Evolutionary conservation across 1,140 invertebrate genomes (phyloP).

Genomic region (Atopsyche davidsoni): DNA sequence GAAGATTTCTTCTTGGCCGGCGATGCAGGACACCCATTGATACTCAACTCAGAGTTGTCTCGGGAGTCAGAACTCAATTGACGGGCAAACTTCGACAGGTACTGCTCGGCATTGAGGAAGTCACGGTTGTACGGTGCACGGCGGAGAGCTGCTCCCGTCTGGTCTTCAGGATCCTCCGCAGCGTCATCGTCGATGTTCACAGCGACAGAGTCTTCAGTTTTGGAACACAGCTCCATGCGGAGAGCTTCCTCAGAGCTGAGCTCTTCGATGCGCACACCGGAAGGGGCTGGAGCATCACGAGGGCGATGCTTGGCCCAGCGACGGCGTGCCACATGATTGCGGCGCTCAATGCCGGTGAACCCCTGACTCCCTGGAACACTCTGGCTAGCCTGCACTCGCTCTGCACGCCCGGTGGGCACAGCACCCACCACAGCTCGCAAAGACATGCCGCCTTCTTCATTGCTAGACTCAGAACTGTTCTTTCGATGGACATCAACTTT

Average conservation of each 20-base stretch:
- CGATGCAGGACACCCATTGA: slow-evolving; percentile 39
- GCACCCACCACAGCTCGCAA: neutral
- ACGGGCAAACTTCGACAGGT: slow-evolving; percentile 42
- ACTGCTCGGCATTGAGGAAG: slow-evolving; percentile 44
- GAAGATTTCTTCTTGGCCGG: slow-evolving; percentile 40
- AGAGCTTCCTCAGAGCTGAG: slow-evolving; percentile 39
- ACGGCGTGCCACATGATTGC: neutral
- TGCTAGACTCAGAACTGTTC: slow-evolving; percentile 80
- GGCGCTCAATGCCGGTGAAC: too few relatives aligned
- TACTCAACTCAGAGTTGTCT: slow-evolving; percentile 46
- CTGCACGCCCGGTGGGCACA: slow-evolving; percentile 32
- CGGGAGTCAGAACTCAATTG: slow-evolving; percentile 47
- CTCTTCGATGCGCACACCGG: slow-evolving; percentile 36
- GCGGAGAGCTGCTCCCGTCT: slow-evolving; percentile 18
- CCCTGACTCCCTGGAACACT: slow-evolving; percentile 33
- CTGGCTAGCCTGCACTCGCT: slow-evolving; percentile 35
- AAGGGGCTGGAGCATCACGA: neutral
- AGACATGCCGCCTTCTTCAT: slow-evolving; percentile 23
- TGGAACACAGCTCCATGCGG: slow-evolving; percentile 33
- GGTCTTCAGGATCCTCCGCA: slow-evolving; percentile 26
- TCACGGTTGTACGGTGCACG: slow-evolving; percentile 39
- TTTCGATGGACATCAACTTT: slow-evolving; percentile 90
- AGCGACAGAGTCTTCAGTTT: slow-evolving; percentile 37
- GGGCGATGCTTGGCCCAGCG: slow-evolving; percentile 25
- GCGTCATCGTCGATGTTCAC: slow-evolving; percentile 40